A percentile compares a stretch with the other conserved stretches of the same genome.
These are phyloP conservation scores for Prunella fulvescens DNA, from an alignment of 2,113 vertebrate genomes.

Conservation along the genomic window DNA sequence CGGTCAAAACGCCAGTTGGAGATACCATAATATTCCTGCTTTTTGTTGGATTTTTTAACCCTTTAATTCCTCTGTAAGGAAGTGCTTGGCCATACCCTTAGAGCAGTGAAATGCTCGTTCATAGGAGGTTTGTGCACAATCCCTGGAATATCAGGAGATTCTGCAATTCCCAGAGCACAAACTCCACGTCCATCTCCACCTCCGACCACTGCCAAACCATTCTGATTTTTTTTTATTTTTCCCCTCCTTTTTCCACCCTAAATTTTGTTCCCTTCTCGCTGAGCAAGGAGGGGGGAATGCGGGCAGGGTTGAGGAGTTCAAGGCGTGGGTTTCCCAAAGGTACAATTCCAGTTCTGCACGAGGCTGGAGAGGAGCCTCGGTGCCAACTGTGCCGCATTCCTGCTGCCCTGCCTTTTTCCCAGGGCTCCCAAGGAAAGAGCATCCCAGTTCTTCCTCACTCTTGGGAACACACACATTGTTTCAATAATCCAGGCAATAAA, in stretches of 20 bases:
- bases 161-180: background rate
- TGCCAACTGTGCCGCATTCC: background rate
- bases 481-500: constrained; percentile 82
- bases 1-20: background rate
- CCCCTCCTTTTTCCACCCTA: background rate
- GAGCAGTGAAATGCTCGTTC: background rate
- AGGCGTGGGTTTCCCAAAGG: background rate
- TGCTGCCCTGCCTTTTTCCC: constrained; percentile 60
- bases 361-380: background rate
- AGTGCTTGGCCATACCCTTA: background rate
- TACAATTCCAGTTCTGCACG: background rate
- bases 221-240: background rate
- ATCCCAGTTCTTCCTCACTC: constrained; percentile 68
- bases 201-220: fast-evolving
- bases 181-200: background rate
- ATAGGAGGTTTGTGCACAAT: fast-evolving
- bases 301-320: background rate
- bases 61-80: constrained; percentile 1
- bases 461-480: constrained; percentile 75
- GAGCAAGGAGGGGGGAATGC: background rate
- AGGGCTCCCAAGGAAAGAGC: constrained; percentile 72
- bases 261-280: fast-evolving
- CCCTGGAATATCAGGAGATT: background rate
- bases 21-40: background rate
- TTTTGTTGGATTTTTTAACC: background rate